A percentile compares a stretch with the other conserved stretches of the same genome.
phyloP scores from a whole-genome alignment of 2,113 vertebrate species.

The Sterna hirundo region DNA sequence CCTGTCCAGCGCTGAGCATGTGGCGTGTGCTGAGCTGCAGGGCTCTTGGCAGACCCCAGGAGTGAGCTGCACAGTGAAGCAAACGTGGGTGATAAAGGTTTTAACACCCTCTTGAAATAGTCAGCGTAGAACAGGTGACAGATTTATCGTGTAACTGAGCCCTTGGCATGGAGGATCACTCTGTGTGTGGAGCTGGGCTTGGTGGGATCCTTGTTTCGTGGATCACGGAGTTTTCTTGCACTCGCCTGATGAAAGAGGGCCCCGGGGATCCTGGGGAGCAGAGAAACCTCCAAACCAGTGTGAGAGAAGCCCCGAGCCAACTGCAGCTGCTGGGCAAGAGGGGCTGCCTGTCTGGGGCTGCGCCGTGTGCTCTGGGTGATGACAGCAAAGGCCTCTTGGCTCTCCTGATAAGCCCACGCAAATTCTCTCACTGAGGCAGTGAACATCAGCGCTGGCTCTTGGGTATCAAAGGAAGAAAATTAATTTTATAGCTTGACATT shows the following conservation, averaged over 20 bases:
- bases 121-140: accelerated
- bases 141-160: background rate
- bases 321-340: accelerated
- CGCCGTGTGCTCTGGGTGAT: background rate
- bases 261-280: background rate
- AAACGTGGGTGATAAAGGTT: background rate
- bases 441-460: background rate
- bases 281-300: background rate
- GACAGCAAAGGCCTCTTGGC: background rate
- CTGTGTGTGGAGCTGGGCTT: background rate
- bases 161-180: accelerated
- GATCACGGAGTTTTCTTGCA: background rate
- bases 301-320: accelerated
- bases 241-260: background rate
- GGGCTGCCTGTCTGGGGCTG: background rate
- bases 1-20: background rate
- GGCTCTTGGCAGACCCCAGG: accelerated
- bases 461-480: background rate
- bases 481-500: background rate
- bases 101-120: background rate
- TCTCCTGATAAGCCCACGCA: accelerated
- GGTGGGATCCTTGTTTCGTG: background rate
- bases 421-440: background rate
- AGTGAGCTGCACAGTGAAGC: background rate
- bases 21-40: background rate